phyloP scores from a whole-genome alignment of 2,797 vertebrate species.

The Pangasius macronema region DNA sequence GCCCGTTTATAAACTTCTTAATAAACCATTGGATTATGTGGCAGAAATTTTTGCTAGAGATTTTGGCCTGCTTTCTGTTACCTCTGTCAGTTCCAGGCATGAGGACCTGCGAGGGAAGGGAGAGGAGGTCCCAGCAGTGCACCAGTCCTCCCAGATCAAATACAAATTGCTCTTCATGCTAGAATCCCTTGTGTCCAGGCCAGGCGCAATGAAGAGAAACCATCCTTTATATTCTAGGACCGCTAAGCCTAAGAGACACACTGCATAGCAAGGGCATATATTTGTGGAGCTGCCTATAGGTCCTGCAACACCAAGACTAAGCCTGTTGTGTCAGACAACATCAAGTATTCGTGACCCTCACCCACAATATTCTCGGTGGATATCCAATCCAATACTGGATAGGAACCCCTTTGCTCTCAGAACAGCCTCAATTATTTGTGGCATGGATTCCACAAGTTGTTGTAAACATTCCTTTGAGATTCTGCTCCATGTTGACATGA shows the following conservation, averaged over 20 bases:
- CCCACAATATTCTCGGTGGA: neutral
- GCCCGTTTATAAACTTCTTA: constrained; percentile 29
- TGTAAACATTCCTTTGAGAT: neutral
- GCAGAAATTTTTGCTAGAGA: constrained; percentile 39
- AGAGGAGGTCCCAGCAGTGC: constrained; percentile 32
- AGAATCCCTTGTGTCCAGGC: constrained; percentile 40
- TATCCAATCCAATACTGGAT: too few relatives aligned
- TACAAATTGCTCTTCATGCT: constrained; percentile 51
- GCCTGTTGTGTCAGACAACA: neutral
- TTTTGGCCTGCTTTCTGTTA: constrained; percentile 36
- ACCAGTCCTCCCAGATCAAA: constrained; percentile 48
- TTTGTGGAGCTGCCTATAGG: neutral
- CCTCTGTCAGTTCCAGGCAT: constrained; percentile 32
- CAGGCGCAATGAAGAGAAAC: constrained; percentile 27
- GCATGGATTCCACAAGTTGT: neutral
- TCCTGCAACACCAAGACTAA: neutral
- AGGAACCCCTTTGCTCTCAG: neutral
- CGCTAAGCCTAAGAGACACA: neutral
- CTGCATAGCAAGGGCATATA: constrained; percentile 5
- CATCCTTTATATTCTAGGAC: constrained; percentile 39
- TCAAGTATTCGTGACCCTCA: neutral
- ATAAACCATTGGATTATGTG: constrained; percentile 45
- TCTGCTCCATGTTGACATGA: neutral
- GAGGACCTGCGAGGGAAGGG: neutral
- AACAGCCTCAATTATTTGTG: neutral